Base-by-base conservation (phyloP, 2,888 invertebrate species). In the Amphipoea lucens region DNA sequence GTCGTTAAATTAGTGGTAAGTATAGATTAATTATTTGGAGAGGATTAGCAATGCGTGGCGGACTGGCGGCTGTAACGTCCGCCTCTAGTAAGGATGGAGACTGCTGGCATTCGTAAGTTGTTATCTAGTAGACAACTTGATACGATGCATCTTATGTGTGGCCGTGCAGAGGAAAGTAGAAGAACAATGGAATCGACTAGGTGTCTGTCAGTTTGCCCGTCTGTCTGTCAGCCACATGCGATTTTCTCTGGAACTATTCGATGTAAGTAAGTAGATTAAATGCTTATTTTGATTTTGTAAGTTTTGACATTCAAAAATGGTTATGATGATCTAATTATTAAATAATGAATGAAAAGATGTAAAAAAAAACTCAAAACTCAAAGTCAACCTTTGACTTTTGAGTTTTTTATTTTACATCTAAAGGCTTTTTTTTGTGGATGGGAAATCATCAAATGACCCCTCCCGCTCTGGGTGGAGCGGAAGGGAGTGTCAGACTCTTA, bases 21-120 rank as follows among this genome's bases (percentile, higher is more conserved):
- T 71, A 65, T 45, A 57, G 42, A 54, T 83, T 1, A 80, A 60
- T 66, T 82, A 71, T 79, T 82, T 81, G 54, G 68, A 60, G 73
- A 70, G 42, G 36, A 79, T 51, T 74, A 66, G 29, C 74, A 69
- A 83, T 81, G 86, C 81, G 77, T 76, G 74, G 74, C 74, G 65
- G 67, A 40, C 12, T 74, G 73, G 71, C 71, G 57, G 63, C 14
- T 36, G 29, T 42, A 29, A 57, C 65, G 72, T 81, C 73, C 63
- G 54, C 51, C 20, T 70, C 51, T 66, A 20, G 67, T 63, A 60
- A 62, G 0, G 23, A 76, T 29, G 36, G n/a, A 54, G 60, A 70
- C 45, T 66, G 36, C 68, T 75, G 62, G 51, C 17, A 74, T 74
- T 75, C 36, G 40, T 63, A 29, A 81, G 12, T 4, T 20, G 17